phyloP scores from a whole-genome alignment of 2,797 vertebrate genomes.

The Chloroceryle inda region DNA sequence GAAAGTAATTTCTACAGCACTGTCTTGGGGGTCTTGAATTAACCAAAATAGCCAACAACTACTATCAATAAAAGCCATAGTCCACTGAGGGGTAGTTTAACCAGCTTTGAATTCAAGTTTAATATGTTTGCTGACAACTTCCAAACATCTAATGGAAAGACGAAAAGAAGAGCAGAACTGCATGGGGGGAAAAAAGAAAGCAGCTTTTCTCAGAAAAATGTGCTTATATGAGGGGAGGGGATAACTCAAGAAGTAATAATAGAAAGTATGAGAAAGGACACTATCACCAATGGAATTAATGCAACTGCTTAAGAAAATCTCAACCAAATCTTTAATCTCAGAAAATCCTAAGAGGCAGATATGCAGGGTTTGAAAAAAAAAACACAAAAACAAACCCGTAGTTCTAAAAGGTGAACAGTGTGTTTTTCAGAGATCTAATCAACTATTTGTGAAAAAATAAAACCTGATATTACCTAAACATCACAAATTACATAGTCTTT shows the following conservation, averaged over 20 bases:
- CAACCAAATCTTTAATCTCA: neutral
- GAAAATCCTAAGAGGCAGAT: neutral
- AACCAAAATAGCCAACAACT: neutral
- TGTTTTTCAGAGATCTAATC: neutral
- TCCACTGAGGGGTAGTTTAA: neutral
- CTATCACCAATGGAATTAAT: neutral
- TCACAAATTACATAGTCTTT: neutral
- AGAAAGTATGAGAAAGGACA: neutral
- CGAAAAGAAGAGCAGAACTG: neutral
- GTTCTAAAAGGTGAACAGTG: neutral
- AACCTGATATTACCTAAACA: neutral
- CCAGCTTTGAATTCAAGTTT: neutral
- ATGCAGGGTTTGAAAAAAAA: neutral
- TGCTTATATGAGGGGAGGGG: accelerated
- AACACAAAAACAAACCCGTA: neutral
- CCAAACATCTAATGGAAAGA: neutral
- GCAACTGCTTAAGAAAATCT: neutral
- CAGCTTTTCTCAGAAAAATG: neutral
- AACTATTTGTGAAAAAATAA: neutral
- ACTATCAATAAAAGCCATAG: neutral
- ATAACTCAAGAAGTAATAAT: neutral
- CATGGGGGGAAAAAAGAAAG: neutral
- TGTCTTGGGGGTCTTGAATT: neutral
- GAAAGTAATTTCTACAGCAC: neutral
- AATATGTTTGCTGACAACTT: neutral